Conservation (phyloP, 2,888 invertebrate species). For the Drosophila eohydei region DNA sequence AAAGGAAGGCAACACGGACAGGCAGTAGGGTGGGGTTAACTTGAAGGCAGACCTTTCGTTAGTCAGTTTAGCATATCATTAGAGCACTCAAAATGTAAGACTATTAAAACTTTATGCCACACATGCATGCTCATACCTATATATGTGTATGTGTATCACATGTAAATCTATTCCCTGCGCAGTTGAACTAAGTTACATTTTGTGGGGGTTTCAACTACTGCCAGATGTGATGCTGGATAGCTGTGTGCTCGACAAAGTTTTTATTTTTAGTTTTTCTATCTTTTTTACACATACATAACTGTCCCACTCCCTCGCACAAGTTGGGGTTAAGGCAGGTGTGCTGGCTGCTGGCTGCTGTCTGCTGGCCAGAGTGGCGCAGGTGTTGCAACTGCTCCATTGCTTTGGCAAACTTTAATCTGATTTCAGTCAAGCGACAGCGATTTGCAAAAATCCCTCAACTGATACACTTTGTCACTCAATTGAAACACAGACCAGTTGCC, state of each 20-base stretch:
- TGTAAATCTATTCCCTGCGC: constrained; percentile 45
- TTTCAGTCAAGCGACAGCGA: constrained; percentile 49
- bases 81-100: constrained; percentile 73
- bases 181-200: constrained; percentile 50
- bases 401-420: constrained; percentile 66
- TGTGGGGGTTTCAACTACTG: constrained; percentile 43
- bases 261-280: constrained; percentile 1
- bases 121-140: constrained; percentile 12
- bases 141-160: background rate
- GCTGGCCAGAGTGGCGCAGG: constrained; percentile 24
- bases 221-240: constrained; percentile 17
- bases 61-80: constrained; percentile 75
- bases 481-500: constrained; percentile 30
- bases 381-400: constrained; percentile 37
- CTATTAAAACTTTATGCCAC: constrained; percentile 70
- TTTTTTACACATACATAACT: background rate
- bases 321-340: background rate
- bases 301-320: background rate
- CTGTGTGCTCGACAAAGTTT: constrained; percentile 37
- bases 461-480: constrained; percentile 51
- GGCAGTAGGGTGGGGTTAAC: background rate
- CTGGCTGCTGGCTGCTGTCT: background rate
- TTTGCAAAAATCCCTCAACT: constrained; percentile 30
- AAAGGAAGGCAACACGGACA: background rate
- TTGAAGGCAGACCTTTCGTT: constrained; percentile 52